Evolutionary conservation across 2,113 vertebrate genomes (phyloP).

Genomic region (Herpetotheres cachinnans): DNA sequence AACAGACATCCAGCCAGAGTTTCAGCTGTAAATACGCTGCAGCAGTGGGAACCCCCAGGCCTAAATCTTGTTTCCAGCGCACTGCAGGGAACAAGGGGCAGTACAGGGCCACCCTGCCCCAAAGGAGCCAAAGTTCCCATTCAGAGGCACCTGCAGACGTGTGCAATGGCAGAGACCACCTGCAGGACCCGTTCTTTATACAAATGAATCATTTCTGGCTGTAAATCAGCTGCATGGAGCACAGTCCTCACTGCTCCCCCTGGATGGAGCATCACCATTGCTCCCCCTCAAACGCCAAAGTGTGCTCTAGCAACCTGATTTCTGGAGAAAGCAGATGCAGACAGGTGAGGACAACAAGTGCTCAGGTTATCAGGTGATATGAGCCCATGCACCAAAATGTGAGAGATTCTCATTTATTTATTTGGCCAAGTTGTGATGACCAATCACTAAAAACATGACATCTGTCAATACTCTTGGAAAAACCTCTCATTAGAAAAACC

Average conservation of each 20-base stretch:
- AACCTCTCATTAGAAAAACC: not conserved
- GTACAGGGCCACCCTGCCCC: not conserved
- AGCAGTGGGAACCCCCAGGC: not conserved
- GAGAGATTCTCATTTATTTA: not conserved
- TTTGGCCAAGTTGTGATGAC: not conserved
- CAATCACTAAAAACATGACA: not conserved
- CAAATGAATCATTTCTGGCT: not conserved
- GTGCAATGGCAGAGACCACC: not conserved
- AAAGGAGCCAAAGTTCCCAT: not conserved
- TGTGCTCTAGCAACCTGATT: not conserved
- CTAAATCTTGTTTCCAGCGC: not conserved
- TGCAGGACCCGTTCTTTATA: not conserved
- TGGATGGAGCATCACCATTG: accelerated
- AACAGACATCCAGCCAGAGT: not conserved
- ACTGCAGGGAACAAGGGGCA: not conserved
- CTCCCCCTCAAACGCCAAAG: not conserved
- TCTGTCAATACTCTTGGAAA: not conserved
- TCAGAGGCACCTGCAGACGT: not conserved
- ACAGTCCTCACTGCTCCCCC: too few relatives aligned
- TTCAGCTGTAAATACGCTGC: not conserved
- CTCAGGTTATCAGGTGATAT: not conserved
- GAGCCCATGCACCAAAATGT: not conserved
- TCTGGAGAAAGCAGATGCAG: not conserved
- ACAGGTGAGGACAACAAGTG: not conserved
- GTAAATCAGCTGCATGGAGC: not conserved